Conservation (phyloP, 2,888 invertebrate species). For the Drosophila engyochracea region DNA sequence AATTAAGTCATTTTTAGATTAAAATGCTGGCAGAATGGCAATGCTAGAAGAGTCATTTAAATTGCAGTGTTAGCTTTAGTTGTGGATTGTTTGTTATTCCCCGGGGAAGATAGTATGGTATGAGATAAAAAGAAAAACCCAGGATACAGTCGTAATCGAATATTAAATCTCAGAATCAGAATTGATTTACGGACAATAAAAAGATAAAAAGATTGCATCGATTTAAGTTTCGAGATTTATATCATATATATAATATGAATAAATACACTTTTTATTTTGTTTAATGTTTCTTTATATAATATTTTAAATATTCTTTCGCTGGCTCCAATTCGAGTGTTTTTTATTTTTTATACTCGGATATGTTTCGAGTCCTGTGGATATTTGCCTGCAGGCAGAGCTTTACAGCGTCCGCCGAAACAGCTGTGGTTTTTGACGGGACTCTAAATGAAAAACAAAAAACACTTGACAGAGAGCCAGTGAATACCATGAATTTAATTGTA, state of each 20-base stretch:
- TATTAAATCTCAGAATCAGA: background rate
- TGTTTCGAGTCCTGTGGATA: background rate
- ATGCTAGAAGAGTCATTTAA: background rate
- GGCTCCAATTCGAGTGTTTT: background rate
- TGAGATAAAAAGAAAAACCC: background rate
- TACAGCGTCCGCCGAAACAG: too few relatives aligned
- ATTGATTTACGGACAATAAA: background rate
- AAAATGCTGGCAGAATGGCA: background rate
- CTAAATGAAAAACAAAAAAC: background rate
- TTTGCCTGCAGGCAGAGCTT: background rate
- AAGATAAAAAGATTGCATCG: too few relatives aligned
- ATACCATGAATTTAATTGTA: slow-evolving; percentile 84
- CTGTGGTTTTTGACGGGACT: background rate
- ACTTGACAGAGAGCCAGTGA: background rate
- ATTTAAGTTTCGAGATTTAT: too few relatives aligned
- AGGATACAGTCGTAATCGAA: background rate
- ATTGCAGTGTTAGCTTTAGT: background rate
- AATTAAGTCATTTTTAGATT: slow-evolving; percentile 8
- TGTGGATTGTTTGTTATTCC: background rate
- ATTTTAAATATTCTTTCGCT: background rate
- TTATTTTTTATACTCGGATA: background rate
- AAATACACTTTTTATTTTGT: background rate
- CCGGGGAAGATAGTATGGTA: background rate
- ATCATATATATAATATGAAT: background rate
- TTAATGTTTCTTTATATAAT: background rate